These are phyloP conservation scores for Yoshiicerus persimilis DNA, from an alignment of 1,140 invertebrate genomes.

Conservation along the genomic window DNA sequence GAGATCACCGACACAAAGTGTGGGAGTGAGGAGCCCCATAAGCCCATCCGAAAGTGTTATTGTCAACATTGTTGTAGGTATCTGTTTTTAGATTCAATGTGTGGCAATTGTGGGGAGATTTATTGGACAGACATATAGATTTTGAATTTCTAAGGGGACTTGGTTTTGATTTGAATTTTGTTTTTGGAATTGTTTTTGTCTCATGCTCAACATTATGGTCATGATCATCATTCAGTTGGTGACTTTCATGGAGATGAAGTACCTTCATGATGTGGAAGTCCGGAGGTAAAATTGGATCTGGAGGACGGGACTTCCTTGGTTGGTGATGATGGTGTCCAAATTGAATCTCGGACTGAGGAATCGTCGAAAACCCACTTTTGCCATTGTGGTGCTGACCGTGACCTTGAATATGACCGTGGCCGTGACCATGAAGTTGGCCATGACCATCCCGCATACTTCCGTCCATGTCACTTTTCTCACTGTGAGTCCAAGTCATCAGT, in stretches of 20 bases:
- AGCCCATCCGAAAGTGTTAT: slow-evolving; percentile 30
- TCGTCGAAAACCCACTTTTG: slow-evolving; percentile 45
- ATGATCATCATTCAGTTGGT: slow-evolving; percentile 23
- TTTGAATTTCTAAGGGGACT: slow-evolving; percentile 2
- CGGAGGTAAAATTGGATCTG: slow-evolving; percentile 45
- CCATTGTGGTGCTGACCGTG: slow-evolving; percentile 42
- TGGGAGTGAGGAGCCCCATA: neutral
- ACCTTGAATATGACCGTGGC: neutral
- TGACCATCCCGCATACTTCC: slow-evolving; percentile 43
- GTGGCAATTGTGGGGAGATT: neutral
- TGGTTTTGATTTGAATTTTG: slow-evolving; percentile 24
- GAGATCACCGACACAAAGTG: slow-evolving; percentile 24
- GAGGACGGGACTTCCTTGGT: slow-evolving; percentile 27
- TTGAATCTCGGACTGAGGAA: slow-evolving; percentile 44
- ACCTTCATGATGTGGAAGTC: slow-evolving; percentile 50
- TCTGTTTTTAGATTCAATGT: neutral
- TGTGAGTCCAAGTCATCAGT: neutral
- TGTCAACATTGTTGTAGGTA: slow-evolving; percentile 13
- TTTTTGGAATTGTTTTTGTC: slow-evolving; percentile 11
- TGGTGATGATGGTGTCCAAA: slow-evolving; percentile 39
- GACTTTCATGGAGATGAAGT: slow-evolving; percentile 27
- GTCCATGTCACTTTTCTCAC: slow-evolving; percentile 50
- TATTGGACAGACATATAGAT: neutral
- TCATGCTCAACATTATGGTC: neutral
- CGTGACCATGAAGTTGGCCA: slow-evolving; percentile 30